Evolutionary conservation across 2,113 vertebrate species (phyloP).

Genomic region (Corythornis cristatus): DNA sequence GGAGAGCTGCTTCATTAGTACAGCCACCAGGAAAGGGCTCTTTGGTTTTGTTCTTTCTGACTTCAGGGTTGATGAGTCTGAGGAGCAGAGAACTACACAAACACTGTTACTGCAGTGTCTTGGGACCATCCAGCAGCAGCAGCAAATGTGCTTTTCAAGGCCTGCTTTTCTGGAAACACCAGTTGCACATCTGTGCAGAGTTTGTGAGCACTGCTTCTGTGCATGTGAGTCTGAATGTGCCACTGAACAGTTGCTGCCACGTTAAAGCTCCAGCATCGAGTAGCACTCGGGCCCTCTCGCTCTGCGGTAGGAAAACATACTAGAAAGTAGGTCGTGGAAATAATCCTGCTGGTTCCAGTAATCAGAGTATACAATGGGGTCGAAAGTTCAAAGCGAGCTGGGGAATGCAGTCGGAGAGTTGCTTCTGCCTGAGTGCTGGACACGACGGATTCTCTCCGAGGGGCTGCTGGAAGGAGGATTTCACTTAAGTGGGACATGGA

Average conservation of each 20-base stretch:
- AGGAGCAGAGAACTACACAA: neutral
- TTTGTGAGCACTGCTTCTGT: neutral
- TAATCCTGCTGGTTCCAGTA: conserved; percentile 67
- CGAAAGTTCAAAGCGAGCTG: conserved; percentile 48
- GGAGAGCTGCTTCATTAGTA: conserved; percentile 18
- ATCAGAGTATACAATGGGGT: conserved; percentile 64
- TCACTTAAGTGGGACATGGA: neutral
- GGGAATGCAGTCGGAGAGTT: neutral
- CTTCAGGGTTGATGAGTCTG: neutral
- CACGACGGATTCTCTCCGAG: neutral
- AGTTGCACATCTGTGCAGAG: neutral
- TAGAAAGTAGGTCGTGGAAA: conserved; percentile 66
- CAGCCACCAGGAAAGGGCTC: neutral
- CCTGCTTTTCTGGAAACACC: neutral
- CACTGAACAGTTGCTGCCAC: neutral
- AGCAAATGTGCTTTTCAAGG: neutral
- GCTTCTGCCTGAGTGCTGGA: conserved; percentile 18
- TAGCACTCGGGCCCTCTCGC: neutral
- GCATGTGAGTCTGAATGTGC: neutral
- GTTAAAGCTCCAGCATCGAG: neutral
- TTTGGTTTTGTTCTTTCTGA: neutral
- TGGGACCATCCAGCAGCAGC: neutral
- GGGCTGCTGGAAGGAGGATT: neutral
- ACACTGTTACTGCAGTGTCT: neutral
- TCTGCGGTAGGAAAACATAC: conserved; percentile 30